Conservation (phyloP, 2,888 invertebrate genomes). For the Eupithecia vulgata region DNA sequence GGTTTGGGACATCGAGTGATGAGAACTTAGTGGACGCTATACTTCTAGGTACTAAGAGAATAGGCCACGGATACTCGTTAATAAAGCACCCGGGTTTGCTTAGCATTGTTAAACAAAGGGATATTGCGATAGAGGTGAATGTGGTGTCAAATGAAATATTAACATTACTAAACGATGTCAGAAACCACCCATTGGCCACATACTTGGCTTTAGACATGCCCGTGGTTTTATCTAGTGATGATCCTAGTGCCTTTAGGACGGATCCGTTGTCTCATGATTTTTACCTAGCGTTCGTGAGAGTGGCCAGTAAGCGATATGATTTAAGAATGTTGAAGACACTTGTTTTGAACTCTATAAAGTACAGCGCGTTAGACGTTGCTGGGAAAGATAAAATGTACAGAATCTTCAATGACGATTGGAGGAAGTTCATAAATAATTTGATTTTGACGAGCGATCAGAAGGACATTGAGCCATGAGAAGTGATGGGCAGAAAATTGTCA, state of each 20-base stretch:
- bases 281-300: conserved; percentile 90
- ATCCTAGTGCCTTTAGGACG: conserved; percentile 90
- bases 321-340: conserved; percentile 89
- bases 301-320: conserved; percentile 88
- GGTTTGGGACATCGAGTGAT: conserved; percentile 87
- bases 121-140: conserved; percentile 90
- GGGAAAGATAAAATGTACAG: conserved; percentile 55
- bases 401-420: conserved; percentile 64
- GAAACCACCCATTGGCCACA: conserved; percentile 89
- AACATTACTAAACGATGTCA: conserved; percentile 86
- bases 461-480: neutral
- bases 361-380: conserved; percentile 80
- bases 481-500: neutral
- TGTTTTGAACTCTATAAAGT: conserved; percentile 89
- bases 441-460: conserved; percentile 36
- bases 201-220: conserved; percentile 88
- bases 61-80: conserved; percentile 91
- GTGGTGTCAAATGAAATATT: conserved; percentile 92
- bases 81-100: conserved; percentile 88
- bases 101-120: conserved; percentile 78
- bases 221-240: conserved; percentile 90
- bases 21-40: conserved; percentile 91
- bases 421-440: conserved; percentile 60
- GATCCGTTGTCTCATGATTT: conserved; percentile 91
- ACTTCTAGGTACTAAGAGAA: conserved; percentile 88